Base-by-base conservation (phyloP, 2,888 invertebrate species). In the Timema cristinae region DNA sequence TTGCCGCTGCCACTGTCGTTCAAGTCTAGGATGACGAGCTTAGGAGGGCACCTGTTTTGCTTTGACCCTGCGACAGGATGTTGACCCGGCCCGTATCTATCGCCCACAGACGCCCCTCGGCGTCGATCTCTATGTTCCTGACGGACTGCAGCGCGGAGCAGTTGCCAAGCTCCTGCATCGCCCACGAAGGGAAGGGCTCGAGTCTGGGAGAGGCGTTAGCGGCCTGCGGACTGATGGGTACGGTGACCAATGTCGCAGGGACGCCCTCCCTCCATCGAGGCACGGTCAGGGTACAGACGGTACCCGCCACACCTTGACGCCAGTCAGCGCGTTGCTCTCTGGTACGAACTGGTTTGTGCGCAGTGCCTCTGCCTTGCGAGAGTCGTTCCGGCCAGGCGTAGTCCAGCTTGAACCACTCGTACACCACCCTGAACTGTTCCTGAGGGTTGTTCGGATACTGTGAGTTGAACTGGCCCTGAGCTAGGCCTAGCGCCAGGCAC, bases 261-360 rank as follows among this genome's bases (percentile, higher is more conserved):
- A 93, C 90, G 6, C 94, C 94, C 0, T 88, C 86, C 72, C 91
- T 85, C 50, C 93, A 81, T 71, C 94, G 84, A 0, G 94, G 94
- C 11, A 89, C 88, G 0, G 91, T 88, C n/a, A 94, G n/a, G 74
- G 79, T 92, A 93, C 49, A 94, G 83, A 74, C 90, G 85, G 77
- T 92, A n/a, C 89, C 82, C 87, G 86, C 4, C 87, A 87, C 50
- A 93, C 84, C 78, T 91, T 92, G 73, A 94, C 79, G 1, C 94
- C 93, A 0, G 93, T 93, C 54, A 91, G 88, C 6, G 92, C 88
- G 0, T 90, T 88, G 81, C 91, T 92, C 79, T 90, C 89, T 0
- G 92, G 90, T 75, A 88, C 88, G 80, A 86, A 90, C 76, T 83
- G 82, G 75, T 86, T 86, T 67, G 84, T 84, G 78, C 84, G 84